Evolutionary conservation across 2,797 vertebrate species (phyloP), one percentile per base, ranked within the genome.

Genomic region (Thalassophryne amazonica): DNA sequence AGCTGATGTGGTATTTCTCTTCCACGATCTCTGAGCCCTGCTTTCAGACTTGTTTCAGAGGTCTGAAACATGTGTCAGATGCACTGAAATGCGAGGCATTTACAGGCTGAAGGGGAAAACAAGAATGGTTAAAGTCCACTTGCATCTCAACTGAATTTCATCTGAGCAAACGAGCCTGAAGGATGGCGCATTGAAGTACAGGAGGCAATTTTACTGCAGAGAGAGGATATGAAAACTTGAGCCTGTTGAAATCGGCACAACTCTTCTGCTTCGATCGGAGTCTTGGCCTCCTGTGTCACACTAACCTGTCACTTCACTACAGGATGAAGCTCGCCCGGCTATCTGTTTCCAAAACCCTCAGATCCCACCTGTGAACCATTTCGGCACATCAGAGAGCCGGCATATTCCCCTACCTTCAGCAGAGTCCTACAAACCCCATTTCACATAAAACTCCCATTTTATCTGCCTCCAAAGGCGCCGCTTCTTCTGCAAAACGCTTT

Each of bases 311-410:
- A 72, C 58, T 77, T 76, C 68, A 61, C 64, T 54, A 78, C 71
- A 78, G 57, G 30, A 73, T 69, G 69, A 73, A 39, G 4, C 11
- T 13, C 21, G 32, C 20, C 31, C 9, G 28, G 21, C 20, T 78
- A 74, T 79, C 79, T 73, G 72, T 68, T 80, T 75, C 73, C 60
- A 58, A 80, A 81, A 67, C 55, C 62, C 56, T 77, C 68, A 68
- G 45, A 76, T 78, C 85, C 72, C 85, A 90, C 89, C 88, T 87
- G 86, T 81, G 83, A 86, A 86, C 82, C 81, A 88, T 88, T 90
- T 85, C 75, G 52, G 56, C 79, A 76, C 74, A 83, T 84, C 72
- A 71, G 72, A 81, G 64, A 57, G 65, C 72, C 74, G 69, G 17
- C 69, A 61, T 62, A 64, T 66, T 76, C 66, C 59, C 24, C 39